Conservation (phyloP, 2,113 vertebrate genomes). For the Leiothrix lutea region DNA sequence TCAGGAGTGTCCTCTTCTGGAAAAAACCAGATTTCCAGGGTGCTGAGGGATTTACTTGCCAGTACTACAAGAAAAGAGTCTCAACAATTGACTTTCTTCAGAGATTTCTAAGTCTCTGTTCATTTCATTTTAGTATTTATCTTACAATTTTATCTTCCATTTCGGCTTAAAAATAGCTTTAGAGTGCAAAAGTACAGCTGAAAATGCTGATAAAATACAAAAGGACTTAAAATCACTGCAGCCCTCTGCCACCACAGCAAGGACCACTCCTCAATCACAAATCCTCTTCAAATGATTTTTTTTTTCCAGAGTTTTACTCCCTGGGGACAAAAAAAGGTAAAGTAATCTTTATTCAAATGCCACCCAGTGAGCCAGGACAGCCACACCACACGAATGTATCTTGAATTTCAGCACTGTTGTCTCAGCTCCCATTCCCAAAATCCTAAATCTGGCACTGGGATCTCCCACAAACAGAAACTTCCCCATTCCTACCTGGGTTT, state of each 20-base stretch:
- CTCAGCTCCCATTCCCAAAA: background rate
- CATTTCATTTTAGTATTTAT: background rate
- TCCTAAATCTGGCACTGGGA: background rate
- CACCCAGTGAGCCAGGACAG: background rate
- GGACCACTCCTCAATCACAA: rapidly evolving
- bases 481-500: background rate
- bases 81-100: background rate
- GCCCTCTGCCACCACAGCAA: background rate
- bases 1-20: rapidly evolving
- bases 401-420: background rate
- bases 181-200: background rate
- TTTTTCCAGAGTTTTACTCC: background rate
- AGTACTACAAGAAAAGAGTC: background rate
- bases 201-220: background rate
- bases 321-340: background rate
- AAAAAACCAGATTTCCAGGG: background rate
- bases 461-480: background rate
- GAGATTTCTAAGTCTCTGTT: background rate
- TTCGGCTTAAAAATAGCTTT: background rate
- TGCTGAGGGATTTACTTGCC: background rate
- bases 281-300: background rate
- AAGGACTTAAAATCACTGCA: background rate
- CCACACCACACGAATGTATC: rapidly evolving
- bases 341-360: background rate
- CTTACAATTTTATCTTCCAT: background rate